phyloP scores from a whole-genome alignment of 2,797 vertebrate genomes.

The Poecilia picta region DNA sequence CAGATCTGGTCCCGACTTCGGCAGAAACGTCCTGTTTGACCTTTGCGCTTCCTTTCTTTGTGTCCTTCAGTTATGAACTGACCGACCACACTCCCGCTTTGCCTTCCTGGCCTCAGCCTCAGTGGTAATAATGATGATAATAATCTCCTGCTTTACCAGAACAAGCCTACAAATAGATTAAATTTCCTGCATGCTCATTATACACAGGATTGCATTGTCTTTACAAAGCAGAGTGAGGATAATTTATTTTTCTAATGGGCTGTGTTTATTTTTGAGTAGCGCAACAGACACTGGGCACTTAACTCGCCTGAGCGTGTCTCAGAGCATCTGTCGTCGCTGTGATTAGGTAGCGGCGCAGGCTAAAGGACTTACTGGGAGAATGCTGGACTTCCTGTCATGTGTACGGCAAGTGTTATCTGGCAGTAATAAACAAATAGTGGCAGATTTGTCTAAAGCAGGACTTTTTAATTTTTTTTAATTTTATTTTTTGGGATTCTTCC shows the following conservation, averaged over 20 bases:
- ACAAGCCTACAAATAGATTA: conserved; percentile 50
- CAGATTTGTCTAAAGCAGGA: conserved; percentile 19
- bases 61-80: conserved; percentile 30
- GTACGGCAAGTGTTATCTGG: conserved; percentile 13
- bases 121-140: conserved; percentile 31
- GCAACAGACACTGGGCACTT: conserved; percentile 60
- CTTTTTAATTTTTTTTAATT: conserved; percentile 17
- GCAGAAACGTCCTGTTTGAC: conserved; percentile 31
- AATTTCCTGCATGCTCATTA: conserved; percentile 57
- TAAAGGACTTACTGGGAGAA: conserved; percentile 25
- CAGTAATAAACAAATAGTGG: conserved; percentile 18
- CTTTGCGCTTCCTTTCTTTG: conserved; percentile 28
- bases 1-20: conserved; percentile 19
- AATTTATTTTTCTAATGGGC: conserved; percentile 73
- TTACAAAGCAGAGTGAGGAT: conserved; percentile 44
- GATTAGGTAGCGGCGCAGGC: conserved; percentile 44
- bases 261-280: conserved; percentile 73
- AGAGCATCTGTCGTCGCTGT: conserved; percentile 55
- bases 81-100: conserved; percentile 45
- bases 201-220: conserved; percentile 60
- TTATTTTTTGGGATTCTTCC: background rate
- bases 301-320: conserved; percentile 40
- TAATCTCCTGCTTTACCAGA: conserved; percentile 32
- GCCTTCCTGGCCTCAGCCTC: conserved; percentile 35
- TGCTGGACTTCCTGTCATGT: conserved; percentile 50